Conservation (phyloP, 2,113 vertebrate species). For the Hypomesus transpacificus region DNA sequence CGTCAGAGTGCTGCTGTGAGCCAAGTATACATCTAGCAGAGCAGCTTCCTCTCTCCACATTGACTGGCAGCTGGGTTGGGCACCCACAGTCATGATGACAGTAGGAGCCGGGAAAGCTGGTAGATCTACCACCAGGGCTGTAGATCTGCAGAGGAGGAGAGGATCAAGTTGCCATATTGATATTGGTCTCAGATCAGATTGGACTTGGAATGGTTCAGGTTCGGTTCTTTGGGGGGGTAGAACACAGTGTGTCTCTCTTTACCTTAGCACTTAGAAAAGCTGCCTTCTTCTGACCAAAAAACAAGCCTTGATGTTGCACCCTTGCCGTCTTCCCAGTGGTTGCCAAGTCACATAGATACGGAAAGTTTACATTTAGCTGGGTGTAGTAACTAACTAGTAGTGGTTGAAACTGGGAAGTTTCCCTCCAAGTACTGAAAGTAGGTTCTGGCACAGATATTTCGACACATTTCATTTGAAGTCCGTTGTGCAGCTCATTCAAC, state of each 20-base stretch:
- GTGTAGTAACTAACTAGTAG: slow-evolving; percentile 33
- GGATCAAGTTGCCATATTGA: too few relatives aligned
- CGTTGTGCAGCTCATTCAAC: slow-evolving; percentile 51
- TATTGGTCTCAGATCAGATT: slow-evolving; percentile 36
- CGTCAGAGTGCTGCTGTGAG: slow-evolving; percentile 1
- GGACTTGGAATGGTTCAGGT: slow-evolving; percentile 13
- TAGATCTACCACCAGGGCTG: background rate
- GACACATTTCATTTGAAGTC: slow-evolving; percentile 47
- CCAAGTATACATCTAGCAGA: slow-evolving; percentile 12
- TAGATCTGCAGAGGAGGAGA: too few relatives aligned
- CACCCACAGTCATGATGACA: slow-evolving; percentile 16
- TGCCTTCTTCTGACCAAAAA: slow-evolving; percentile 50
- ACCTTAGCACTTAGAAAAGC: background rate
- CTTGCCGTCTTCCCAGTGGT: slow-evolving; percentile 39
- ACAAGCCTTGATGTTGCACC: slow-evolving; percentile 50
- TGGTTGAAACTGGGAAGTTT: background rate
- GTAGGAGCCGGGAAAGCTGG: background rate
- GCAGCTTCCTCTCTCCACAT: slow-evolving; percentile 37
- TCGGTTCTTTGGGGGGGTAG: background rate
- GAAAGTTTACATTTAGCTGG: slow-evolving; percentile 58
- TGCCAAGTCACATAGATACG: slow-evolving; percentile 56
- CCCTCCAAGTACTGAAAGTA: slow-evolving; percentile 20
- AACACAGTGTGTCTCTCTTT: background rate
- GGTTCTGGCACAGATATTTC: slow-evolving; percentile 51
- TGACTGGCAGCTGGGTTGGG: slow-evolving; percentile 50